Percentiles rank a stretch among this genome's conserved stretches.
phyloP scores from a whole-genome alignment of 2,113 vertebrate genomes.

The Sigmodon hispidus region DNA sequence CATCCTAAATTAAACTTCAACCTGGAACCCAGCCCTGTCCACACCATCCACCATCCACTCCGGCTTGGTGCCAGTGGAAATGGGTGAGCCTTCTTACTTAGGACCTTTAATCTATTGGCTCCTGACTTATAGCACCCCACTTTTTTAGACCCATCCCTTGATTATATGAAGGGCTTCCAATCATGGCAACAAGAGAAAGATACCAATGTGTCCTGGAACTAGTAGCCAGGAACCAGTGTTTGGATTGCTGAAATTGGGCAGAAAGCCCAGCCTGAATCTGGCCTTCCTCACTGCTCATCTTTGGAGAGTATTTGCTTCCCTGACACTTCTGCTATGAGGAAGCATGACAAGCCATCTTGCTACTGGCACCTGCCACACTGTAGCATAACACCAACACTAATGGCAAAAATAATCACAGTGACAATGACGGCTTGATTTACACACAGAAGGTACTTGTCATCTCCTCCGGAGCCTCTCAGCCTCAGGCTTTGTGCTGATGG shows the following conservation, averaged over 20 bases:
- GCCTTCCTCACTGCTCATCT: conserved; percentile 44
- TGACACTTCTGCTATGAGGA: conserved; percentile 60
- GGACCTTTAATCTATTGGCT: neutral
- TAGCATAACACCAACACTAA: conserved; percentile 68
- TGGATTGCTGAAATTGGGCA: neutral
- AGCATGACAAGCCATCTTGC: conserved; percentile 53
- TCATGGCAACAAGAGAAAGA: neutral
- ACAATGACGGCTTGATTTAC: conserved; percentile 49
- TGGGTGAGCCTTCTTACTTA: neutral
- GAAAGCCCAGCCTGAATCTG: conserved; percentile 36
- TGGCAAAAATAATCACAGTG: conserved; percentile 73
- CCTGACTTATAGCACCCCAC: too few species aligned
- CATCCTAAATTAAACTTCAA: conserved; percentile 6
- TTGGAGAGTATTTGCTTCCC: conserved; percentile 56
- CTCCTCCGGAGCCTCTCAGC: conserved; percentile 57
- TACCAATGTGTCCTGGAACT: neutral
- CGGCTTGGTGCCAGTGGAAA: conserved; percentile 11
- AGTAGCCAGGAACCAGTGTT: conserved; percentile 28
- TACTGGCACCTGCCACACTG: conserved; percentile 68
- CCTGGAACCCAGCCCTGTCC: neutral
- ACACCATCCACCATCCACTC: neutral
- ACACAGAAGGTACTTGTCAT: conserved; percentile 72
- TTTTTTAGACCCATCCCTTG: neutral
- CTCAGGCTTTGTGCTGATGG: conserved; percentile 34
- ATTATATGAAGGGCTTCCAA: neutral